Base-by-base conservation (phyloP, 2,113 vertebrate species). In the Erythrolamprus reginae region DNA sequence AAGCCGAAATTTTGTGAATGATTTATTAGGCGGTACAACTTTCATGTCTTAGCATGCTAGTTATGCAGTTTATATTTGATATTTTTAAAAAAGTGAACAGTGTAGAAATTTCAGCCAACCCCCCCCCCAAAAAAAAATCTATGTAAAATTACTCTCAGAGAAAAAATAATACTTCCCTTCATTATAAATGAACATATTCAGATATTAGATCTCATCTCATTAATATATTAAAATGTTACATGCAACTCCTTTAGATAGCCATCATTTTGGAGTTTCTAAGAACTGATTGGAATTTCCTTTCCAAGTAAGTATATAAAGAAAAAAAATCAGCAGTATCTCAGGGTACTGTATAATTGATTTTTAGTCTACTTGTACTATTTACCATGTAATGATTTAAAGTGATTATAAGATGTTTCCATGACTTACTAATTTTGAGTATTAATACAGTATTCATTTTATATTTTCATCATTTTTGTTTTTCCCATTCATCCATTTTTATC, bases 261-360 rank as follows among this genome's bases (percentile, higher is more conserved):
- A 96, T 96, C 95, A 96, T 96, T 96, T 96, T 96, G 95, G 95
- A 95, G 21, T 94, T 94, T 94, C 56, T 95, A 92, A 89, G 53
- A 93, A 88, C 89, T 85, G 92, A 56, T 70, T 92, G 86, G 77
- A 88, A 82, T 77, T 82, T 84, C 8, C 77, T 93, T 90, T 88
- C 82, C 88, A 93, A 38, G 28, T 92, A 93, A 91, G 89, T 92
- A 12, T 93, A 82, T 93, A 89, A 87, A 28, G 70, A 51, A 45
- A 21, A 92, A 82, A 7, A 4, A 33, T 90, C 89, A 77, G 61
- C n/a, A 56, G 58, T 33, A 93, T 48, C 90, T 93, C 93, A 83
- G 89, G 85, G 89, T 95, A 19, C 65, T 33, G 28, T 65, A 33
- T 33, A 33, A 91, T 89, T 92, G 92, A 89, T 91, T 84, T 61